Evolutionary conservation across 2,113 vertebrate species (phyloP).

Genomic region (Microtus richardsoni): DNA sequence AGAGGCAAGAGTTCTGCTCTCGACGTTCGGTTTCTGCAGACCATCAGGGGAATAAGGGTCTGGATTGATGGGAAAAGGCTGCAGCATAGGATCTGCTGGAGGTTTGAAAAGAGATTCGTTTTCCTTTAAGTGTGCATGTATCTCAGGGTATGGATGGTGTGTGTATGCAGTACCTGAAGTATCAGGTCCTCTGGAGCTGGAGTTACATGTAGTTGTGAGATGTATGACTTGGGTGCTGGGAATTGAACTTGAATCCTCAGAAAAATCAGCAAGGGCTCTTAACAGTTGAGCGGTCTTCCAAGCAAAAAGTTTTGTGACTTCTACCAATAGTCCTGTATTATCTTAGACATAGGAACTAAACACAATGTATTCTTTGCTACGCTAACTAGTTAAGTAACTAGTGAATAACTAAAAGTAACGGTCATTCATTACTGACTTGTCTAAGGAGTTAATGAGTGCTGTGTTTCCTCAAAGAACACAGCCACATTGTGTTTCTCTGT

Average conservation of each 20-base stretch:
- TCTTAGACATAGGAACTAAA: conserved; percentile 45
- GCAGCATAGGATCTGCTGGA: neutral
- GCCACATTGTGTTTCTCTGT: neutral
- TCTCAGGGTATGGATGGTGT: neutral
- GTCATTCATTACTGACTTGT: conserved; percentile 54
- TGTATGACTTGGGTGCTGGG: neutral
- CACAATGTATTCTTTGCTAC: neutral
- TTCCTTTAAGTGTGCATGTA: neutral
- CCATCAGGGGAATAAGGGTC: neutral
- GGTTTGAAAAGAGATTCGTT: neutral
- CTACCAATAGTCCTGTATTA: neutral
- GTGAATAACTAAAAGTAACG: neutral
- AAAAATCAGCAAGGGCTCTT: neutral
- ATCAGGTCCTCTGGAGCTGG: neutral
- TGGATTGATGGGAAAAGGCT: neutral
- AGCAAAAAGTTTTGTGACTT: neutral
- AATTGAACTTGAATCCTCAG: neutral
- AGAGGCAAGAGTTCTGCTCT: neutral
- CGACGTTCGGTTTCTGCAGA: neutral
- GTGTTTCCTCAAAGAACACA: conserved; percentile 37
- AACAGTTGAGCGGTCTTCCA: neutral
- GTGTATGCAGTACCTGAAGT: too few species aligned
- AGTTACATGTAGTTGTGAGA: too few species aligned
- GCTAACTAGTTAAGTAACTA: neutral
- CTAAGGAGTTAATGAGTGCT: conserved; percentile 58